A percentile compares a stretch with the other conserved stretches of the same genome.
Evolutionary conservation across 2,888 invertebrate genomes (phyloP).

Genomic region (Cheilosia variabilis): DNA sequence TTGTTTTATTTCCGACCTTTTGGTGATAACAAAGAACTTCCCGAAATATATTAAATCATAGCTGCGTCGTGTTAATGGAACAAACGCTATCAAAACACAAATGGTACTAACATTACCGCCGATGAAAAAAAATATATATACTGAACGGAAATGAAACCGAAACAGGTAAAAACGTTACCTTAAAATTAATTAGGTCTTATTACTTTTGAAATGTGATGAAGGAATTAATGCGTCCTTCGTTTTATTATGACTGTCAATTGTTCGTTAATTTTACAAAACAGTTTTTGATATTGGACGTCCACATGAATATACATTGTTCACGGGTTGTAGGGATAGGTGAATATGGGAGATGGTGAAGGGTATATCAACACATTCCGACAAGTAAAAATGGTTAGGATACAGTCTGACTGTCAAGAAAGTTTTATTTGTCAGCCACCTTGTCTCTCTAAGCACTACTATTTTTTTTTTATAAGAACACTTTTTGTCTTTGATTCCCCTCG

Average conservation of each 20-base stretch:
- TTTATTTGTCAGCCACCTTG: no score
- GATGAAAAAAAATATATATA: neutral
- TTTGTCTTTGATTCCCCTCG: no score
- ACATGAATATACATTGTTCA: no score
- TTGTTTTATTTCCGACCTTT: slow-evolving; percentile 5
- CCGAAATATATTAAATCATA: slow-evolving; percentile 3
- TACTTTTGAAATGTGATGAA: slow-evolving; percentile 1
- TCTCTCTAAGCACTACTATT: no score
- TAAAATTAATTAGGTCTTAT: slow-evolving; percentile 17
- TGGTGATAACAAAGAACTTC: slow-evolving; percentile 6
- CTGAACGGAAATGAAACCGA: slow-evolving; percentile 16
- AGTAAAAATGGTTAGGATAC: no score
- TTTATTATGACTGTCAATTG: slow-evolving; percentile 14
- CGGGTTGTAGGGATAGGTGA: no score
- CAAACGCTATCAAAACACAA: slow-evolving; percentile 14
- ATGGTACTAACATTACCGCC: slow-evolving; percentile 1
- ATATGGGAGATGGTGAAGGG: no score
- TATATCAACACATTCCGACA: no score
- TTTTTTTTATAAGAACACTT: no score
- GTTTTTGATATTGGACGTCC: neutral
- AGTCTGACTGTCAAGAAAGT: no score
- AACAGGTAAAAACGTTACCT: slow-evolving; percentile 14
- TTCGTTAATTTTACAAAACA: neutral
- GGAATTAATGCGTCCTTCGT: neutral
- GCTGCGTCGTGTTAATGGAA: slow-evolving; percentile 8